A percentile compares a stretch with the other conserved stretches of the same genome.
Evolutionary conservation across 2,797 vertebrate genomes (phyloP).

Genomic region (Enteromius paludinosus): DNA sequence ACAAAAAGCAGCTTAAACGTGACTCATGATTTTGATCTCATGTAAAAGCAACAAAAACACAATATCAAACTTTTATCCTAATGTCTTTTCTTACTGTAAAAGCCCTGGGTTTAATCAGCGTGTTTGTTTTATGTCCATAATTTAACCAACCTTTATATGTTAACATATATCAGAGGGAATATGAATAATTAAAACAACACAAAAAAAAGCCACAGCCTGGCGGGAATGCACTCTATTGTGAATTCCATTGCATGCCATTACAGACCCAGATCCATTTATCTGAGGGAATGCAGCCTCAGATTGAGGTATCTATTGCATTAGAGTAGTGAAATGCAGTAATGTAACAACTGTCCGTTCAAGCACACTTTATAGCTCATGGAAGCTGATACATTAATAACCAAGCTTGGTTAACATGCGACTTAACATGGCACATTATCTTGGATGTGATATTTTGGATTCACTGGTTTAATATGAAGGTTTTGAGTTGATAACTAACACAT

Average conservation of each 20-base stretch:
- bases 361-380: conserved; percentile 9
- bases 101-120: conserved; percentile 22
- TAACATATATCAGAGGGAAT: conserved; percentile 44
- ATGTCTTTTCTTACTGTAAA: conserved; percentile 30
- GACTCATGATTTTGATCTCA: neutral
- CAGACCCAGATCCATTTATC: conserved; percentile 43
- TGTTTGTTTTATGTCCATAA: conserved; percentile 40
- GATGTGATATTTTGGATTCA: neutral
- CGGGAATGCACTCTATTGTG: conserved; percentile 40
- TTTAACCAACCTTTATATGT: conserved; percentile 50
- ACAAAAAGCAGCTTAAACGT: neutral
- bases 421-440: neutral
- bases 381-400: neutral
- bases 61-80: neutral
- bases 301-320: conserved; percentile 46
- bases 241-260: conserved; percentile 48
- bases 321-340: conserved; percentile 34
- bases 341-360: conserved; percentile 36
- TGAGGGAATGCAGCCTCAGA: conserved; percentile 18
- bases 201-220: conserved; percentile 38
- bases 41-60: neutral
- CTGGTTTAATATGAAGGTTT: neutral
- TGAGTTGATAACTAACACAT: neutral
- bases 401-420: conserved; percentile 2
- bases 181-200: conserved; percentile 59